Evolutionary conservation across 2,113 vertebrate species (phyloP), one percentile per base, ranked within the genome.

Genomic region (Proterorhinus semilunaris): DNA sequence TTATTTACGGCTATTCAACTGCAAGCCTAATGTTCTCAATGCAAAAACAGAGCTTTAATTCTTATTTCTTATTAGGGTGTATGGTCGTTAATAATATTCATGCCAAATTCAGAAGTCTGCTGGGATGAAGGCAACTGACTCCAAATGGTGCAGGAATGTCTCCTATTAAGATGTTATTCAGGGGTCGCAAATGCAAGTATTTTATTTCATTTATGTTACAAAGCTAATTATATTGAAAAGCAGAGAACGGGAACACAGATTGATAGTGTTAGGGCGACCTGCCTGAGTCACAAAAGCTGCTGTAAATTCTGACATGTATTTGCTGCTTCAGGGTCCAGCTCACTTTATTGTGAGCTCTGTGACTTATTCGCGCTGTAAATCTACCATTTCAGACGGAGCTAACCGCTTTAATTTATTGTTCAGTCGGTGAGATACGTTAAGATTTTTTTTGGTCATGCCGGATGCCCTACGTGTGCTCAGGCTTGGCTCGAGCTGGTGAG

Each of bases 291-390:
- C 11, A 7, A 59, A 59, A 59, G 13, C 42, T n/a, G 36, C 43
- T 44, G 42, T 61, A 13, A 61, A 61, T 45, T 61, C 42, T 61
- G 58, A 16, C 58, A 61, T 61, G 58, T 61, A 9, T 61, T 61
- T 61, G 58, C 57, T 61, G 58, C 58, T 61, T 61, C 42, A 61
- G 42, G 42, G 58, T 44, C 42, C 58, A 16, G 58, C 58, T 61
- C 58, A 61, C 58, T 61, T 45, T 61, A 61, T 15, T 43, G 3
- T 61, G 42, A 61, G 58, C 58, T 61, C 36, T 5, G n/a, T 44
- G 42, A 44, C 42, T 61, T 44, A 61, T n/a, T n/a, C n/a, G 36
- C 36, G 15, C 6, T 5, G 10, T 44, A 43, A 61, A 61, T 61
- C 58, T 61, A 2, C 15, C 36, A 9, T 61, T n/a, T 61, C 58